Evolutionary conservation across 23 tunicate species (phyloP).

Genomic region (Trididemnum miniatum): DNA sequence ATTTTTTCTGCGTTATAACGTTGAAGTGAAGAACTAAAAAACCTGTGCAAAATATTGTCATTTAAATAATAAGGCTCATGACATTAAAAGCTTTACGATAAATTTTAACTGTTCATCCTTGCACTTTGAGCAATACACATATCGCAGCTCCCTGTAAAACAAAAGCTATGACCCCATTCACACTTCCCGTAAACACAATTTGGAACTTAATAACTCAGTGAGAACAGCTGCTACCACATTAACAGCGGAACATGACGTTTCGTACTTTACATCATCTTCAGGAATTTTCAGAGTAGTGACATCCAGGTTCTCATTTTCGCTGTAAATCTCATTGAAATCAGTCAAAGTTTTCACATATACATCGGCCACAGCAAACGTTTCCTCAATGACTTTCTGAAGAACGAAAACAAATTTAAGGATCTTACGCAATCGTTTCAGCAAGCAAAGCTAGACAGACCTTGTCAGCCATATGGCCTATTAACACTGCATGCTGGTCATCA

Average conservation of each 20-base stretch:
- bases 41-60: not conserved
- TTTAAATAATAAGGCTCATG: too few relatives aligned
- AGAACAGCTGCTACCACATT: too few relatives aligned
- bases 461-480: too few relatives aligned
- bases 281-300: not conserved
- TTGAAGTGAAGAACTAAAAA: slow-evolving; percentile 42
- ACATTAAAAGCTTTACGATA: not conserved
- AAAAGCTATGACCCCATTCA: too few relatives aligned
- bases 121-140: not conserved
- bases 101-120: not conserved
- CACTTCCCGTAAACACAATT: too few relatives aligned
- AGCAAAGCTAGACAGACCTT: too few relatives aligned
- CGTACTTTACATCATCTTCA: not conserved
- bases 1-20: slow-evolving; percentile 59
- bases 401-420: not conserved
- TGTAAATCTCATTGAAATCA: not conserved
- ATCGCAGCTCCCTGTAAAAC: not conserved
- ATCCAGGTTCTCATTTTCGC: not conserved
- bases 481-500: too few relatives aligned
- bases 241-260: too few relatives aligned
- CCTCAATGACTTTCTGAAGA: not conserved
- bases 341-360: not conserved
- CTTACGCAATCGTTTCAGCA: too few relatives aligned
- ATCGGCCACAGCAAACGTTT: not conserved
- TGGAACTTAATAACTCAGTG: too few relatives aligned